Base-by-base conservation (phyloP, 1,140 invertebrate species). In the Prorops nasuta region DNA sequence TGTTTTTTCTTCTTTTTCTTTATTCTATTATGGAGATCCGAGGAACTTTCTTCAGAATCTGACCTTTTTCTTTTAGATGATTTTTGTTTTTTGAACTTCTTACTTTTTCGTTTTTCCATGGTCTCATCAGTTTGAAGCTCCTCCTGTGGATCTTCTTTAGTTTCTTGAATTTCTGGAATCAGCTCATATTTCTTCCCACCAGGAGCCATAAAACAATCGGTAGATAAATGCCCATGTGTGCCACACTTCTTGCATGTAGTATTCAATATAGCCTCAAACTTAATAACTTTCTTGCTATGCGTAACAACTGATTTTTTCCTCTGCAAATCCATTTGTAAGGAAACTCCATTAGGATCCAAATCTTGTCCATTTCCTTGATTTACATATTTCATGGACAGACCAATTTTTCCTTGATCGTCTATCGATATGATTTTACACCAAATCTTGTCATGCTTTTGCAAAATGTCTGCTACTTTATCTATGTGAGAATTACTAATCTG, bases 391-490 rank as follows among this genome's bases (percentile, higher is more conserved):
- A 79, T 79, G 3, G 76, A 78, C 3, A 78, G 40, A 12, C 69
- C 70, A 52, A 79, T 66, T 58, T 79, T 79, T 31, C 74, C 74
- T 56, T 79, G 72, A 21, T 76, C 71, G 21, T 55, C 54, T 0
- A 75, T 47, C 3, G 66, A 69, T 45, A 78, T 77, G 8, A 76
- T 57, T 60, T 79, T 79, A 49, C 76, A 78, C 76, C 74, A 79
- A 6, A 79, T 58, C 18, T 60, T 48, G 24, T 79, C 76, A 3
- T 76, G 74, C 44, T 53, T 66, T 44, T 76, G 66, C 19, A 79
- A 64, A 44, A 79, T 54, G 12, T 79, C 74, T 32, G 59, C 46
- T 10, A 67, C 74, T 64, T 78, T 66, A 44, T 78, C 74, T 12
- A 79, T 68, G 48, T 58, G 60, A 31, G 60, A 34, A n/a, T 63